Percentiles rank a stretch among this genome's conserved stretches.
Conservation (phyloP, 2,888 invertebrate species). For the Gryllus longicercus region DNA sequence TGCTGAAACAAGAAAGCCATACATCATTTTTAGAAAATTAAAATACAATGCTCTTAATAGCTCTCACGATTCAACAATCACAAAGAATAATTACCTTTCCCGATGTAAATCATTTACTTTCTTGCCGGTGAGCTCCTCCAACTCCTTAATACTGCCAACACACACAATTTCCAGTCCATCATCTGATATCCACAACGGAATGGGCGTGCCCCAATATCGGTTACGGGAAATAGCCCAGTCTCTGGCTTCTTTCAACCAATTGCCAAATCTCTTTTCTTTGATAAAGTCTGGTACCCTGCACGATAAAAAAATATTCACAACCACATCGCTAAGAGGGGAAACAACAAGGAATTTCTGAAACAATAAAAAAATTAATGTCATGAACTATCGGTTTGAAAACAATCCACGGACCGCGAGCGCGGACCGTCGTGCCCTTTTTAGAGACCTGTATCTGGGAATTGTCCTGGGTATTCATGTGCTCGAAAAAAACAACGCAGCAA, state of each 20-base stretch:
- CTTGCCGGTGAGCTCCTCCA: constrained; percentile 76
- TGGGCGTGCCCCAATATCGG: constrained; percentile 99
- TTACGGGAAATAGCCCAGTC: constrained; percentile 99
- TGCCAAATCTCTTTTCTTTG: constrained; percentile 96
- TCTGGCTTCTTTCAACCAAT: constrained; percentile 94
- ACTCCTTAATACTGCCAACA: constrained; percentile 87
- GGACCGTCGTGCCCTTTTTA: too few species aligned
- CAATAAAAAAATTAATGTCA: too few species aligned
- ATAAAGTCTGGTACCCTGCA: constrained; percentile 89
- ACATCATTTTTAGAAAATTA: neutral
- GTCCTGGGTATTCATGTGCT: too few species aligned
- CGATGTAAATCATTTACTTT: constrained; percentile 88
- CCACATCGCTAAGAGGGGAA: too few species aligned
- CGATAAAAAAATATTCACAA: too few species aligned
- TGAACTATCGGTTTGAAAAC: too few species aligned
- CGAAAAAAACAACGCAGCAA: too few species aligned
- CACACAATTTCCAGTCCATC: constrained; percentile 92
- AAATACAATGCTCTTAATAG: neutral
- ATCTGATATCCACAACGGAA: constrained; percentile 93
- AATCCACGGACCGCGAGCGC: too few species aligned
- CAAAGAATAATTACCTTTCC: constrained; percentile 58
- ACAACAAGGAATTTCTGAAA: too few species aligned
- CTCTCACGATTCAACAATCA: neutral
- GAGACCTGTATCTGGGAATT: too few species aligned
- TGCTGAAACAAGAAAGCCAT: constrained; percentile 48